Evolutionary conservation across 2,888 invertebrate species (phyloP).

Genomic region (Chrysomela aeneicollis): DNA sequence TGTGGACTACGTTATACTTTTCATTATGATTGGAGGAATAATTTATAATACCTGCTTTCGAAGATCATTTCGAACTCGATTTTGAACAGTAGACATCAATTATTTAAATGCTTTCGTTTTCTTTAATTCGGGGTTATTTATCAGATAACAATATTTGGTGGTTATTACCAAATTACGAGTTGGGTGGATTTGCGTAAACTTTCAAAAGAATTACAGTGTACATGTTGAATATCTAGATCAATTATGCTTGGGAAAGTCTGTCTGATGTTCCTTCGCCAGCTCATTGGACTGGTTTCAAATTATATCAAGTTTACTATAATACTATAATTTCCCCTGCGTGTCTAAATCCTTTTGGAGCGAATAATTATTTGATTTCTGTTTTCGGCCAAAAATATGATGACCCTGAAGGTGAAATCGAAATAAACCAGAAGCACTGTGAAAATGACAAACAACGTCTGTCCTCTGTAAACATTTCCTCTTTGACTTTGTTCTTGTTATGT

Average conservation of each 20-base stretch:
- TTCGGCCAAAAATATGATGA: too few relatives aligned
- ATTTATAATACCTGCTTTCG: too few relatives aligned
- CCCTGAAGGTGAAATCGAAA: too few relatives aligned
- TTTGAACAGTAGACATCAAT: not conserved
- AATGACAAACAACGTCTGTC: too few relatives aligned
- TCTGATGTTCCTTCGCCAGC: not conserved
- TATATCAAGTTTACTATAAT: constrained; percentile 15
- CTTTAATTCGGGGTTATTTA: not conserved
- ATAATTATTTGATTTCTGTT: not conserved
- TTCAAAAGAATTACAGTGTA: constrained; percentile 15
- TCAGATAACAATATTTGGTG: not conserved
- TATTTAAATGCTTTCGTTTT: not conserved
- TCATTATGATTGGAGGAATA: too few relatives aligned
- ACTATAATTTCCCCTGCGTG: constrained; percentile 13
- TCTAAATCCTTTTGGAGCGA: not conserved
- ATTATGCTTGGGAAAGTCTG: constrained; percentile 19
- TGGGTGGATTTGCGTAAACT: constrained; percentile 10
- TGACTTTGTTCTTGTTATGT: too few relatives aligned
- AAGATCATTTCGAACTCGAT: not conserved
- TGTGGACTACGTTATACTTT: too few relatives aligned
- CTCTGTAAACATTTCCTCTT: too few relatives aligned
- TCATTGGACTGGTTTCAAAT: constrained; percentile 17
- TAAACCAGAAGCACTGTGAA: too few relatives aligned
- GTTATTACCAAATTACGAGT: not conserved
- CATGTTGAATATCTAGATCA: constrained; percentile 3